Conservation (phyloP, 2,797 vertebrate genomes). For the Poecilia velifera region DNA sequence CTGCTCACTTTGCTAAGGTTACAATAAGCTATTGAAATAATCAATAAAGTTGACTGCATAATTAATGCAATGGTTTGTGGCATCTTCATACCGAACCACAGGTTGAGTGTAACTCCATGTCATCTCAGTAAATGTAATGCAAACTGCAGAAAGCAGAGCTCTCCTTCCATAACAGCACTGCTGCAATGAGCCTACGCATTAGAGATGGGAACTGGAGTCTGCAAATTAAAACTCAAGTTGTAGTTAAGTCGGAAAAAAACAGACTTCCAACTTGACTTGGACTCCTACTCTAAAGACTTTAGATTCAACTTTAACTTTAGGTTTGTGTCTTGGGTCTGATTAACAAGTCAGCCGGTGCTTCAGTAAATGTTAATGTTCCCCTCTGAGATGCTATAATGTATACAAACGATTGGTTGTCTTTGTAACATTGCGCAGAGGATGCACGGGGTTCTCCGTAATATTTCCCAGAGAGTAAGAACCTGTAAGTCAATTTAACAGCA, state of each 20-base stretch:
- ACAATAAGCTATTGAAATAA: neutral
- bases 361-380: neutral
- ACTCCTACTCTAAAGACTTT: neutral
- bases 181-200: neutral
- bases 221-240: neutral
- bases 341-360: neutral
- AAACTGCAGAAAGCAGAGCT: neutral
- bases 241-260: neutral
- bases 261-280: neutral
- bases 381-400: neutral
- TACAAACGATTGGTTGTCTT: neutral
- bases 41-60: neutral
- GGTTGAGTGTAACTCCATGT: neutral
- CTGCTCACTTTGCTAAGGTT: neutral
- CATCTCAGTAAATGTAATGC: neutral
- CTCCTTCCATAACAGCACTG: neutral
- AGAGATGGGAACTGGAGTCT: neutral
- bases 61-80: neutral
- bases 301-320: neutral
- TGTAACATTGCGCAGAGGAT: neutral
- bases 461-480: neutral
- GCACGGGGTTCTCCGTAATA: neutral
- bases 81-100: neutral
- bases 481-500: neutral
- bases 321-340: neutral